Evolutionary conservation across 2,113 vertebrate species (phyloP).

Genomic region (Pseudorasbora parva): DNA sequence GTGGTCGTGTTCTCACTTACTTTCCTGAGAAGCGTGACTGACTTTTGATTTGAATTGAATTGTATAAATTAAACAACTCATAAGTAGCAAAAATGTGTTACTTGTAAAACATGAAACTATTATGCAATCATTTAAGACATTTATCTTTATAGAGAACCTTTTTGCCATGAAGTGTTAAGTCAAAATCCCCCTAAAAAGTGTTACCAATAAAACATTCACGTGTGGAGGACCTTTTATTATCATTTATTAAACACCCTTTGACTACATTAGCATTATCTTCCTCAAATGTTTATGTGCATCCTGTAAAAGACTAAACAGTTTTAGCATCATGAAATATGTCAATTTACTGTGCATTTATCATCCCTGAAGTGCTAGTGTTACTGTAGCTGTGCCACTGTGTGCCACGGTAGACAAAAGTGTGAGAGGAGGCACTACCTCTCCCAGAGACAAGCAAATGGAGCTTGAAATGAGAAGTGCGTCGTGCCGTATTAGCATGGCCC

Average conservation of each 20-base stretch:
- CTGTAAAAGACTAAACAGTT: not conserved
- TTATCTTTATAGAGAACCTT: too few relatives aligned
- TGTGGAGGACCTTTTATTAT: not conserved
- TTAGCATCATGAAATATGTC: not conserved
- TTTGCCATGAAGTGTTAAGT: too few relatives aligned
- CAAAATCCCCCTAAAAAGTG: too few relatives aligned
- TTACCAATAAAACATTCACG: not conserved
- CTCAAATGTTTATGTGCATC: not conserved
- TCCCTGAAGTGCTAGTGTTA: not conserved
- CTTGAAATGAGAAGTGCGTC: slow-evolving; percentile 41
- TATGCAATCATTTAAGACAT: too few relatives aligned
- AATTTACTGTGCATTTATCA: not conserved
- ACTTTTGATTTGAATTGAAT: too few relatives aligned
- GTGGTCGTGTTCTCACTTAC: too few relatives aligned
- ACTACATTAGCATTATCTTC: not conserved
- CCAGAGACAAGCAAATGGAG: slow-evolving; percentile 40
- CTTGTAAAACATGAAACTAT: too few relatives aligned
- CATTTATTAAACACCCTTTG: not conserved
- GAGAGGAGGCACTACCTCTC: not conserved
- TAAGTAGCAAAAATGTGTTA: too few relatives aligned
- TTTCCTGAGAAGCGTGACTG: too few relatives aligned
- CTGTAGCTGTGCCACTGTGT: not conserved
- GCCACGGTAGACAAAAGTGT: slow-evolving; percentile 5
- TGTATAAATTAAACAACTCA: too few relatives aligned
- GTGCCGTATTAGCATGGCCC: slow-evolving; percentile 27